Evolutionary conservation across 2,888 invertebrate genomes (phyloP).

Genomic region (Zootermopsis nevadensis): DNA sequence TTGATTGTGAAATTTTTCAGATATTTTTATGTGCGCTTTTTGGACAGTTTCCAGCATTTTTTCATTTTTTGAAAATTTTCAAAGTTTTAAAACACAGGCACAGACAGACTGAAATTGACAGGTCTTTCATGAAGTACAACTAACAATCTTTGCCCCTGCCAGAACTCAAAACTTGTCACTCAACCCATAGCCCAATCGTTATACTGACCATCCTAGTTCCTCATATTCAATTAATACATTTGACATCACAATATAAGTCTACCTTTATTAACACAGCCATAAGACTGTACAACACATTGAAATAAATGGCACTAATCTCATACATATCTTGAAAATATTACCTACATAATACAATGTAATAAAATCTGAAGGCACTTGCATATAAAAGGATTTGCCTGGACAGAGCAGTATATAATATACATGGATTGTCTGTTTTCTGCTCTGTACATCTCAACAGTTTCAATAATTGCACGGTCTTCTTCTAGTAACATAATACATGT

Average conservation of each 20-base stretch:
- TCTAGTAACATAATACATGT: background rate
- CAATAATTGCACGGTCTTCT: background rate
- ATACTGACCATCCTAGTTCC: too few species aligned
- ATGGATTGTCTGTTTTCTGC: background rate
- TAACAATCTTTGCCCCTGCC: too few species aligned
- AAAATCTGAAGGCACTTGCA: background rate
- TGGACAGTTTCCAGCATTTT: too few species aligned
- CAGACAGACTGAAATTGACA: too few species aligned
- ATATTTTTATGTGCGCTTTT: too few species aligned
- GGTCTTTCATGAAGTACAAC: too few species aligned
- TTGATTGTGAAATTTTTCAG: too few species aligned
- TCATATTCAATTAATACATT: too few species aligned
- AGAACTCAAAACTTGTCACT: too few species aligned
- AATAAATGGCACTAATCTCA: background rate
- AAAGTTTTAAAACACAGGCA: too few species aligned
- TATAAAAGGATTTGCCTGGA: background rate
- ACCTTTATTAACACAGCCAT: background rate
- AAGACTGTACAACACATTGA: background rate
- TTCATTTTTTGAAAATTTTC: too few species aligned
- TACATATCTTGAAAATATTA: background rate
- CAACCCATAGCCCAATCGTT: too few species aligned
- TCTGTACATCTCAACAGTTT: background rate
- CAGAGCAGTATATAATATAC: background rate
- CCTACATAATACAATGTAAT: background rate
- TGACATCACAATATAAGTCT: background rate